These are phyloP conservation scores for Sipha flava DNA, from an alignment of 1,140 invertebrate species.

Conservation along the genomic window DNA sequence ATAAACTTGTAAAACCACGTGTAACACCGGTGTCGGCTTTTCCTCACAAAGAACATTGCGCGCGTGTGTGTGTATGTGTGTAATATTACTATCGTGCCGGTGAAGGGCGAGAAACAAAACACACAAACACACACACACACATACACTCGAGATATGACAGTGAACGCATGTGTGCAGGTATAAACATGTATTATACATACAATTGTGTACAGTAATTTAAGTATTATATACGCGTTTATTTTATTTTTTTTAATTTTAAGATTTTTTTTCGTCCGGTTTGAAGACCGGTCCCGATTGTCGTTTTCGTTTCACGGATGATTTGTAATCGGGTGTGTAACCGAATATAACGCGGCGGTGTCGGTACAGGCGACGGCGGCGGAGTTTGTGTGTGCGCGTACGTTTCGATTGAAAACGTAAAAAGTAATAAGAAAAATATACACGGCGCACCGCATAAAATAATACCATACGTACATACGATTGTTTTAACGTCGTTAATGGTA, in stretches of 20 bases:
- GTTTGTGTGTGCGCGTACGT: not conserved
- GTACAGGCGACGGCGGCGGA: no score
- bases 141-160: not conserved
- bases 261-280: not conserved
- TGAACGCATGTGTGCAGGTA: not conserved
- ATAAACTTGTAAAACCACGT: conserved; percentile 28
- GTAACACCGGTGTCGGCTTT: conserved; percentile 21
- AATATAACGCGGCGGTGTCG: not conserved
- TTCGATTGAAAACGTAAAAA: not conserved
- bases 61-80: not conserved
- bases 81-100: not conserved
- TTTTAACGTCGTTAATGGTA: not conserved
- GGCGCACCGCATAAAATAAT: no score
- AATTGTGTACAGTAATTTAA: not conserved
- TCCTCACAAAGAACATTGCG: not conserved
- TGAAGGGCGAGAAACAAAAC: not conserved
- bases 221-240: conserved; percentile 11
- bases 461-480: not conserved
- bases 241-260: not conserved
- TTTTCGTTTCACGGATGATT: conserved; percentile 31
- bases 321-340: conserved; percentile 17
- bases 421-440: no score
- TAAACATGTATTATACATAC: not conserved
- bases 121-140: not conserved
- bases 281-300: conserved; percentile 28